Evolutionary conservation across 2,113 vertebrate species (phyloP).

Genomic region (Merops nubicus): DNA sequence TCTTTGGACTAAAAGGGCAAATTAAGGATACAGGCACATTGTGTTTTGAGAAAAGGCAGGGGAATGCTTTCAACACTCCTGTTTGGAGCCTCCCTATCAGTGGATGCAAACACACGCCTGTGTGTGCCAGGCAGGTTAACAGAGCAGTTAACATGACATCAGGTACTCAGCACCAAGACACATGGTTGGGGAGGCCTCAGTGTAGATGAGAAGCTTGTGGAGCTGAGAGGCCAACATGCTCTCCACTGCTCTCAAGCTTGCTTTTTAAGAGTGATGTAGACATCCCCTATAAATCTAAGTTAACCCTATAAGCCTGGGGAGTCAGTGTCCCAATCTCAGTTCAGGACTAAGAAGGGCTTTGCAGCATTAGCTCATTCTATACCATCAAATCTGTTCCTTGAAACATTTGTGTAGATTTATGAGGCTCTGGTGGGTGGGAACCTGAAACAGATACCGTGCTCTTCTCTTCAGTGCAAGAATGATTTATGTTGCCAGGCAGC

Average conservation of each 20-base stretch:
- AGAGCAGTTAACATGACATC: conserved; percentile 12
- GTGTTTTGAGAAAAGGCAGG: neutral
- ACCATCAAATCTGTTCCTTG: conserved; percentile 39
- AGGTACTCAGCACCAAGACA: neutral
- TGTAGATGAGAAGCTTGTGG: neutral
- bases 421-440: conserved; percentile 57
- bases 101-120: neutral
- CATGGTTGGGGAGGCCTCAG: neutral
- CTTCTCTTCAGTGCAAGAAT: conserved; percentile 38
- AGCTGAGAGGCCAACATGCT: neutral
- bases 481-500: conserved; percentile 60
- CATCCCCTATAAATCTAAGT: conserved; percentile 32
- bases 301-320: conserved; percentile 32
- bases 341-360: conserved; percentile 14
- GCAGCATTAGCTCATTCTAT: conserved; percentile 42
- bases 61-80: neutral
- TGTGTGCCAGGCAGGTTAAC: neutral
- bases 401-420: conserved; percentile 47
- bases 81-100: neutral
- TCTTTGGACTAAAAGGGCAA: neutral
- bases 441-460: conserved; percentile 29
- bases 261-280: neutral
- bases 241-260: neutral
- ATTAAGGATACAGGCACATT: neutral
- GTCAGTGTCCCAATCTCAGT: neutral